Conservation (phyloP, 1,140 invertebrate species). For the Aphaenogaster rudis region DNA sequence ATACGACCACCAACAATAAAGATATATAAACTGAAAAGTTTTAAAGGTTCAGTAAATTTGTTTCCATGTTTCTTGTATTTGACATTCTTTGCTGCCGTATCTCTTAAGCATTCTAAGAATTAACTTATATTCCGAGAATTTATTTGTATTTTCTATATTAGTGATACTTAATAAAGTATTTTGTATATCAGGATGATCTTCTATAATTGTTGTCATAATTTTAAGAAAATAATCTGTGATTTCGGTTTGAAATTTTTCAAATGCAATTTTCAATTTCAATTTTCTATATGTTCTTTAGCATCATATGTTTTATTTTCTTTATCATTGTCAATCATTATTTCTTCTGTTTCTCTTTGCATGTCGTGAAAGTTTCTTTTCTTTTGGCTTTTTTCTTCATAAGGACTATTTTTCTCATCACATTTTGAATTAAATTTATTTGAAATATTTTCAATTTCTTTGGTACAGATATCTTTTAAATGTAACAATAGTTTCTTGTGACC, state of each 20-base stretch:
- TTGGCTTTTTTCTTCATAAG: neutral
- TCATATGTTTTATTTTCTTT: neutral
- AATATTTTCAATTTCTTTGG: slow-evolving; percentile 1
- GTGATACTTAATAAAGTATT: slow-evolving; percentile 4
- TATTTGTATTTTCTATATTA: neutral
- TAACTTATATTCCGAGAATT: neutral
- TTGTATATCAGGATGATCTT: neutral
- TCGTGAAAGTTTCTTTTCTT: slow-evolving; percentile 1
- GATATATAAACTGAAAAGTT: slow-evolving; percentile 26
- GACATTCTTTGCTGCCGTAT: neutral
- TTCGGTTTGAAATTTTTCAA: neutral
- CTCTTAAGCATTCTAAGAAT: slow-evolving; percentile 3
- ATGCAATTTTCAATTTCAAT: neutral
- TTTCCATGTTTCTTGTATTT: neutral
- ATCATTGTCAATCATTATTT: neutral
- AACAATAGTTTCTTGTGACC: neutral
- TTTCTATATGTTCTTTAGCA: slow-evolving; percentile 8
- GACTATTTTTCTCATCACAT: neutral
- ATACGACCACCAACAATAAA: slow-evolving; percentile 28
- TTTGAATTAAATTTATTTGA: neutral
- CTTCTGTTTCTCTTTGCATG: neutral
- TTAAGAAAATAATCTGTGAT: slow-evolving; percentile 3
- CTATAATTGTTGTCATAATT: neutral
- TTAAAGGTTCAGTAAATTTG: slow-evolving; percentile 12
- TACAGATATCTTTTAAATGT: neutral